Conservation (phyloP, 2,797 vertebrate species). For the Buphagus erythrorhynchus region DNA sequence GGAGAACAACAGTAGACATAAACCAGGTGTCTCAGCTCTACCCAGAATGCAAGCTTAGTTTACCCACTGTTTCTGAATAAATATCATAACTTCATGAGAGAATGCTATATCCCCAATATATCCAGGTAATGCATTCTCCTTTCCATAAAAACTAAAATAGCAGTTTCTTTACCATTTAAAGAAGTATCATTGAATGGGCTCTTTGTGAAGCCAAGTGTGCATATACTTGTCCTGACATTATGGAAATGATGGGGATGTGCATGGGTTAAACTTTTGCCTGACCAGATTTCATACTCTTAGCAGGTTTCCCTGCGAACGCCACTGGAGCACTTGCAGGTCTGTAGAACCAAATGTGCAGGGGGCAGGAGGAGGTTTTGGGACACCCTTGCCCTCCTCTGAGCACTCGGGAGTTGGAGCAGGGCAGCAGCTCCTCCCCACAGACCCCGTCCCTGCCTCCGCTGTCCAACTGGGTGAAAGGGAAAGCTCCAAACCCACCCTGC, state of each 20-base stretch:
- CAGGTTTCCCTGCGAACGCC: neutral
- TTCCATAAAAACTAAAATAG: neutral
- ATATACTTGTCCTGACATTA: neutral
- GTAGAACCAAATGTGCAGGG: neutral
- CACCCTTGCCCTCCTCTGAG: neutral
- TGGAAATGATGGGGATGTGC: neutral
- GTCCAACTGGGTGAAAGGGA: constrained; percentile 34
- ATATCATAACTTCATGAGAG: neutral
- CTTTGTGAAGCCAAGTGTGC: neutral
- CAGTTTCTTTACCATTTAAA: neutral
- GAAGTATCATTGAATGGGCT: neutral
- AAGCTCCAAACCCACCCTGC: neutral
- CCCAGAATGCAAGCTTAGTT: neutral
- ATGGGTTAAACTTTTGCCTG: neutral
- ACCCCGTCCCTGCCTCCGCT: neutral
- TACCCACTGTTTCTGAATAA: neutral
- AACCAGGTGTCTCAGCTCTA: neutral
- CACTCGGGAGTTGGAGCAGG: accelerated
- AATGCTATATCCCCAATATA: neutral
- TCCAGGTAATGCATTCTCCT: neutral
- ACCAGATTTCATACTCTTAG: neutral
- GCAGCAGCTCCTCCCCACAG: neutral
- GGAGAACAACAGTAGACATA: neutral
- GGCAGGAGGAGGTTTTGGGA: accelerated
- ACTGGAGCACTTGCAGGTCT: neutral